A percentile compares a stretch with the other conserved stretches of the same genome.
Evolutionary conservation across 2,888 invertebrate species (phyloP).

Genomic region (Apotomis turbidana): DNA sequence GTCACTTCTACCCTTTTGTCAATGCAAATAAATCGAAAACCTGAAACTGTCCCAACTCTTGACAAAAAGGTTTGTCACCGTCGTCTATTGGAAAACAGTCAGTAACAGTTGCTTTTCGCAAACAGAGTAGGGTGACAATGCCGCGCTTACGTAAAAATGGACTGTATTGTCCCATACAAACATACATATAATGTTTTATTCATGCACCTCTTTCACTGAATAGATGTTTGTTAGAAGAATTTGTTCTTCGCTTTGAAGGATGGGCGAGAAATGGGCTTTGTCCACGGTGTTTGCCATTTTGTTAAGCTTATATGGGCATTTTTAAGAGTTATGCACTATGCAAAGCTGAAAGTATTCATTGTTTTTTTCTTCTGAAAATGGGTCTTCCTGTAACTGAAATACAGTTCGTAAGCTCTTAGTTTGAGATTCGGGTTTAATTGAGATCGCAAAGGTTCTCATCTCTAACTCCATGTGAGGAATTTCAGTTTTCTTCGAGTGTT

Average conservation of each 20-base stretch:
- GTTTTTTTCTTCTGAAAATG: too few relatives aligned
- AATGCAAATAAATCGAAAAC: background rate
- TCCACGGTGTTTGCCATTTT: background rate
- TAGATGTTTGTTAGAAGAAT: conserved; percentile 49
- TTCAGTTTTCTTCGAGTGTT: too few relatives aligned
- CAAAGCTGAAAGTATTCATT: background rate
- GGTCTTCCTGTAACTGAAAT: too few relatives aligned
- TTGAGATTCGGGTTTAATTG: too few relatives aligned
- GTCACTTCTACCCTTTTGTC: background rate
- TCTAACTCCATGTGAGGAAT: too few relatives aligned
- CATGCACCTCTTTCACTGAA: conserved; percentile 64
- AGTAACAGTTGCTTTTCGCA: conserved; percentile 54
- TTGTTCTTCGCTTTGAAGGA: conserved; percentile 34
- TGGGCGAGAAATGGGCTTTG: conserved; percentile 33
- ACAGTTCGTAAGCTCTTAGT: too few relatives aligned
- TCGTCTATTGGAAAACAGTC: conserved; percentile 33
- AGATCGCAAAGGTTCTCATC: too few relatives aligned
- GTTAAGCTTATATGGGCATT: background rate
- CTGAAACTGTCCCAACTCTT: background rate
- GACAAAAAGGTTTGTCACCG: conserved; percentile 24
- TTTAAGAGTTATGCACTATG: background rate
- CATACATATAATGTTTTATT: conserved; percentile 74
- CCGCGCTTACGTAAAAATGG: conserved; percentile 65
- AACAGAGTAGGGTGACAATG: conserved; percentile 52
- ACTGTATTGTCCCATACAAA: conserved; percentile 67